Evolutionary conservation across 2,797 vertebrate species (phyloP).

Genomic region (Ceyx erithaca): DNA sequence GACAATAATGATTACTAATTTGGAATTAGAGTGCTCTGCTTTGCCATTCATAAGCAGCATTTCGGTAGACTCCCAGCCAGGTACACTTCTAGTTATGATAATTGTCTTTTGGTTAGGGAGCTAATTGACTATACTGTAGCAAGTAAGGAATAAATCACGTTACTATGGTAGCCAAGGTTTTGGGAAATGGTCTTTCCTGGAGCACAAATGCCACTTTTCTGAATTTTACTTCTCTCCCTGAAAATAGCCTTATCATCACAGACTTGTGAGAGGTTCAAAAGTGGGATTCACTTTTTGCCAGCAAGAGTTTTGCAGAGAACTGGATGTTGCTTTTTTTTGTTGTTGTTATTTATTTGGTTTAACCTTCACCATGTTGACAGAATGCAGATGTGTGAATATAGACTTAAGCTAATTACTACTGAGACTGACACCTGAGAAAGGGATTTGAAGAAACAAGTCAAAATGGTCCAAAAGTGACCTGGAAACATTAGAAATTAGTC

Average conservation of each 20-base stretch:
- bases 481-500: background rate
- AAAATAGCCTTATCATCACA: slow-evolving; percentile 34
- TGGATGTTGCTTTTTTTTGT: background rate
- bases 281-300: background rate
- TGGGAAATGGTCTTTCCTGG: slow-evolving; percentile 64
- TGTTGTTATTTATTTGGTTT: slow-evolving; percentile 24
- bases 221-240: slow-evolving; percentile 53
- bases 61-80: background rate
- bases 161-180: slow-evolving; percentile 77
- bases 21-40: background rate
- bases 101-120: slow-evolving; percentile 56
- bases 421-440: slow-evolving; percentile 3
- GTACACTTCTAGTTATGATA: slow-evolving; percentile 43
- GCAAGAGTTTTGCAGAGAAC: background rate
- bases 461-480: slow-evolving; percentile 25
- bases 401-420: slow-evolving; percentile 2
- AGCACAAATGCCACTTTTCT: slow-evolving; percentile 64
- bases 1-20: background rate
- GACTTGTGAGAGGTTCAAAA: background rate
- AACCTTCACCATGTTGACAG: background rate
- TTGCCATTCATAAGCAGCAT: slow-evolving; percentile 1
- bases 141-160: slow-evolving; percentile 63
- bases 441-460: slow-evolving; percentile 21
- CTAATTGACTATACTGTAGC: slow-evolving; percentile 58
- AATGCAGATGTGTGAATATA: background rate